Evolutionary conservation across 2,113 vertebrate species (phyloP).

Genomic region (Centrocercus urophasianus): DNA sequence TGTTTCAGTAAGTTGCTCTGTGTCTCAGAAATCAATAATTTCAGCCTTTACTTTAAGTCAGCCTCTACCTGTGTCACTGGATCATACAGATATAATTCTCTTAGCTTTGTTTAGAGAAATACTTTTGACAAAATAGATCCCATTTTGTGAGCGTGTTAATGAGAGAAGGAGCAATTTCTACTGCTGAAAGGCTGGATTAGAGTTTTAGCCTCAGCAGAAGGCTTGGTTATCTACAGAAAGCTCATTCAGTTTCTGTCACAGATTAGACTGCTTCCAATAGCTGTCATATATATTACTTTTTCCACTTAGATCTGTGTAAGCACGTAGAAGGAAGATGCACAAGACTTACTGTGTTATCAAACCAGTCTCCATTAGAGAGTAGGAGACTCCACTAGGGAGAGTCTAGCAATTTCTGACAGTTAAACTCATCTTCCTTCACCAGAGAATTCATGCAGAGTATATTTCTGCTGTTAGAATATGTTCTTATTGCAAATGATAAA

Average conservation of each 20-base stretch:
- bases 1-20: not conserved
- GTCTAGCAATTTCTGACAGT: not conserved
- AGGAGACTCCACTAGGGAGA: not conserved
- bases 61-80: not conserved
- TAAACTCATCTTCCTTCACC: not conserved
- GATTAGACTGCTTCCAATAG: not conserved
- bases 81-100: not conserved
- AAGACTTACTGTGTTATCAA: not conserved
- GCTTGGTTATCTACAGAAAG: not conserved
- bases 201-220: not conserved
- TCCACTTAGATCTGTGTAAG: not conserved
- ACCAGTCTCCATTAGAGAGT: not conserved
- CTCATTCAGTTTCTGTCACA: not conserved
- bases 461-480: not conserved
- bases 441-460: not conserved
- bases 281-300: not conserved
- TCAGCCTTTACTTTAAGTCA: not conserved
- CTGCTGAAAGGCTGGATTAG: not conserved
- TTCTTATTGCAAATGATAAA: constrained; percentile 15
- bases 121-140: not conserved
- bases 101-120: not conserved
- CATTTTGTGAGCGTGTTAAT: not conserved
- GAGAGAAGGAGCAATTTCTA: not conserved
- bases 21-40: not conserved
- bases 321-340: not conserved